Evolutionary conservation across 2,113 vertebrate species (phyloP).

Genomic region (Trichechus manatus): DNA sequence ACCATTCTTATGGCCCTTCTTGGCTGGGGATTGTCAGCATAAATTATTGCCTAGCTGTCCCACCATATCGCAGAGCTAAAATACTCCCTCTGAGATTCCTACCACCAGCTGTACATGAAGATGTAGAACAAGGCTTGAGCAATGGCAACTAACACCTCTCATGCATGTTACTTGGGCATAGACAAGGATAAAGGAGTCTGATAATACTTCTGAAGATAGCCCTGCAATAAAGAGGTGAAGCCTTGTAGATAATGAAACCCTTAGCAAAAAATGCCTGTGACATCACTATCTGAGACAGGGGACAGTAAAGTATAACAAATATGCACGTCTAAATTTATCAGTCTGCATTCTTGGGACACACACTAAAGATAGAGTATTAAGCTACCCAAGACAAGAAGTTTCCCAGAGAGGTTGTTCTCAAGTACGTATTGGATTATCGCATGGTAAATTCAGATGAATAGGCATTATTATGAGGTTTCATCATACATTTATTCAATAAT

Average conservation of each 20-base stretch:
- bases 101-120: accelerated
- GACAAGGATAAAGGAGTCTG: neutral
- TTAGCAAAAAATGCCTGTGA: conserved; percentile 14
- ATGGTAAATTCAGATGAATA: neutral
- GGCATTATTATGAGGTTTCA: neutral
- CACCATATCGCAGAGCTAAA: accelerated
- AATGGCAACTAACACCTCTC: neutral
- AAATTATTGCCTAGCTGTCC: neutral
- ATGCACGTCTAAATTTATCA: neutral
- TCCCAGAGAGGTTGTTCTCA: neutral
- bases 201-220: neutral
- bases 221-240: neutral
- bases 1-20: neutral
- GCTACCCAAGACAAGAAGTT: neutral
- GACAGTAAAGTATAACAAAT: neutral
- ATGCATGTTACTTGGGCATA: too few relatives aligned
- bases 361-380: neutral
- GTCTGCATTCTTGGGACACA: conserved; percentile 39
- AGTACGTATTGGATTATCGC: neutral
- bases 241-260: neutral
- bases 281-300: conserved; percentile 38
- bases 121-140: accelerated
- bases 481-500: conserved; percentile 31
- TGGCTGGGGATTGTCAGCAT: neutral
- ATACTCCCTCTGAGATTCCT: neutral